These are phyloP conservation scores for Myiopsitta monachus DNA, from an alignment of 2,113 vertebrate genomes.

Conservation along the genomic window DNA sequence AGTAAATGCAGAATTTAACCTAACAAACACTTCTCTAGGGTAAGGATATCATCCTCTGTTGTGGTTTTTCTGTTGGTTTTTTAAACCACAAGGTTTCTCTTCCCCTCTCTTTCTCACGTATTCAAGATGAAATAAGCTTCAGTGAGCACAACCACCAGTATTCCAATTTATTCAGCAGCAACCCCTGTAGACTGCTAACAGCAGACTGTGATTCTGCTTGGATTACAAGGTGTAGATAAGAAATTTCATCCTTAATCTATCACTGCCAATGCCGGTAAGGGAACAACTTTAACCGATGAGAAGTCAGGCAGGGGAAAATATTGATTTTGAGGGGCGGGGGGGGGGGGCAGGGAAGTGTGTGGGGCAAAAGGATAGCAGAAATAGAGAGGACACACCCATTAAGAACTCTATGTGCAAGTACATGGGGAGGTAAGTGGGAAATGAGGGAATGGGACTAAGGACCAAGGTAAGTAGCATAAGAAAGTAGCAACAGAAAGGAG, in stretches of 20 bases:
- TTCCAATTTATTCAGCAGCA: constrained; percentile 54
- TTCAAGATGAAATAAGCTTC: constrained; percentile 19
- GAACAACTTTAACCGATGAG: not conserved
- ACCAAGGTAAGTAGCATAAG: not conserved
- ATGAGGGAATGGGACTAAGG: not conserved
- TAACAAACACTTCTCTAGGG: not conserved
- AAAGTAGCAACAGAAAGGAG: not conserved
- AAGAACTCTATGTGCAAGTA: not conserved
- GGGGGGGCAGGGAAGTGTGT: too few relatives aligned
- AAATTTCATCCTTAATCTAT: constrained; percentile 27
- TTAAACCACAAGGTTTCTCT: not conserved
- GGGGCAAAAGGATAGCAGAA: not conserved
- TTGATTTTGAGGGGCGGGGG: not conserved
- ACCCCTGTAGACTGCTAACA: constrained; percentile 28
- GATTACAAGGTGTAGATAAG: constrained; percentile 32
- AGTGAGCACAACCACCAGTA: constrained; percentile 24
- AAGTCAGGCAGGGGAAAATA: not conserved
- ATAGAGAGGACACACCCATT: not conserved
- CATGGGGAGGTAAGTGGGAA: not conserved
- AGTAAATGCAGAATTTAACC: not conserved
- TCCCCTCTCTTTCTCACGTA: not conserved
- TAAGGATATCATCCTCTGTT: not conserved
- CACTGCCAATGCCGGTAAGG: not conserved
- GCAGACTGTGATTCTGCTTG: not conserved
- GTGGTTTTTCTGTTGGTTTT: not conserved